Conservation (phyloP, 2,113 vertebrate species). For the Phoxinus phoxinus region DNA sequence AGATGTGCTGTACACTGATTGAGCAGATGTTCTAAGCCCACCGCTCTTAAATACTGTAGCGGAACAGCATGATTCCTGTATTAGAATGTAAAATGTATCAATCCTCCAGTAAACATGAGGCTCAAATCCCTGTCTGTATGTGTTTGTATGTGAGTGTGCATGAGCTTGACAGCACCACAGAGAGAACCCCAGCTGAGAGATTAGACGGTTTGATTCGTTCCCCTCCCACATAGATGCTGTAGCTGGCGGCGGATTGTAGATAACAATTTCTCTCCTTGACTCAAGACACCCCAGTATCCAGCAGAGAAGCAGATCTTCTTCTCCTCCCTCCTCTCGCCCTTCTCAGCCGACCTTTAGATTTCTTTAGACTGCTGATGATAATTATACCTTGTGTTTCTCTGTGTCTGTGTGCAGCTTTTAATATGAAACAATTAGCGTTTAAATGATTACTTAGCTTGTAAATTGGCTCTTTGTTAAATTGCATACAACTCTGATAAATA, state of each 20-base stretch:
- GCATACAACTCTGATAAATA: conserved; percentile 17
- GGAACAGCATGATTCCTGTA: conserved; percentile 1
- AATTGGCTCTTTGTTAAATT: conserved; percentile 29
- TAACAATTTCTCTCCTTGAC: conserved; percentile 22
- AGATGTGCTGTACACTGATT: not conserved
- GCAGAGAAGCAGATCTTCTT: conserved; percentile 24
- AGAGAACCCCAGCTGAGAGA: conserved; percentile 67
- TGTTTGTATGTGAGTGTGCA: conserved; percentile 9
- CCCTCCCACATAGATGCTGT: conserved; percentile 27
- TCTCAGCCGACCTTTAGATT: not conserved
- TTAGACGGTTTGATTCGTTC: conserved; percentile 50
- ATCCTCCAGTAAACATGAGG: conserved; percentile 38
- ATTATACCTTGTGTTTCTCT: conserved; percentile 8
- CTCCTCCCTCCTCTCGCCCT: not conserved
- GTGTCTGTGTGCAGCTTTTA: not conserved
- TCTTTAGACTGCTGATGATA: conserved; percentile 16
- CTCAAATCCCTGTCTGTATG: conserved; percentile 46
- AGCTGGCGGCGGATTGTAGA: conserved; percentile 12
- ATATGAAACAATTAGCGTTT: conserved; percentile 28
- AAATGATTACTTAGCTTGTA: conserved; percentile 32
- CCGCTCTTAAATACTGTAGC: conserved; percentile 12
- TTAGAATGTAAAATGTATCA: conserved; percentile 17
- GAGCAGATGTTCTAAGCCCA: not conserved
- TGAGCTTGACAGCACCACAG: conserved; percentile 38
- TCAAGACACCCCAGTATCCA: conserved; percentile 12